Percentiles rank a stretch among this genome's conserved stretches.
Conservation (phyloP, 2,113 vertebrate species). For the Poecile atricapillus region DNA sequence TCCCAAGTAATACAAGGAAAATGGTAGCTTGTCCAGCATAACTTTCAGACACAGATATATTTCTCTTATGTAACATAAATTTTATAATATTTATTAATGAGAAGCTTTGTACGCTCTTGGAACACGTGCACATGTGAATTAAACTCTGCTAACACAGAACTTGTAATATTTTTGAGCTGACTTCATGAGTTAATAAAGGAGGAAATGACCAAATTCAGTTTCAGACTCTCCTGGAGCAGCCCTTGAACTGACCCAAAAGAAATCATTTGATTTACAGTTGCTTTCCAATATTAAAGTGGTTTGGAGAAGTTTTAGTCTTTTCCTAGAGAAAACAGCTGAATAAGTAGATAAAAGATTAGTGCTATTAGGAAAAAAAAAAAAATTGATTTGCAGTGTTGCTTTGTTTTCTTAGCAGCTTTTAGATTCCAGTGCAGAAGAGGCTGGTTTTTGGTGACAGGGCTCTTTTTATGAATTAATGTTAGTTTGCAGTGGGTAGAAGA, state of each 20-base stretch:
- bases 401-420: background rate
- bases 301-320: background rate
- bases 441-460: background rate
- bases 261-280: background rate
- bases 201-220: slow-evolving; percentile 8
- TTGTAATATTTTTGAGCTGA: slow-evolving; percentile 11
- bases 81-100: background rate
- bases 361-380: background rate
- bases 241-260: background rate
- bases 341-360: background rate
- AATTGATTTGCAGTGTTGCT: background rate
- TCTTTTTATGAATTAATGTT: background rate
- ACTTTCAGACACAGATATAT: background rate
- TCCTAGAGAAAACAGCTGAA: background rate
- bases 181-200: slow-evolving; percentile 8
- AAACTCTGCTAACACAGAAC: background rate
- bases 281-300: background rate
- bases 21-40: background rate
- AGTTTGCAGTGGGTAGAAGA: background rate
- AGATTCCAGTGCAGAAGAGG: background rate
- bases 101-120: background rate
- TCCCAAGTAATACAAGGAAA: background rate
- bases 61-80: background rate
- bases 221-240: background rate
- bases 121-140: background rate